Base-by-base conservation (phyloP, 2,797 vertebrate species). In the Pogonophryne albipinna region DNA sequence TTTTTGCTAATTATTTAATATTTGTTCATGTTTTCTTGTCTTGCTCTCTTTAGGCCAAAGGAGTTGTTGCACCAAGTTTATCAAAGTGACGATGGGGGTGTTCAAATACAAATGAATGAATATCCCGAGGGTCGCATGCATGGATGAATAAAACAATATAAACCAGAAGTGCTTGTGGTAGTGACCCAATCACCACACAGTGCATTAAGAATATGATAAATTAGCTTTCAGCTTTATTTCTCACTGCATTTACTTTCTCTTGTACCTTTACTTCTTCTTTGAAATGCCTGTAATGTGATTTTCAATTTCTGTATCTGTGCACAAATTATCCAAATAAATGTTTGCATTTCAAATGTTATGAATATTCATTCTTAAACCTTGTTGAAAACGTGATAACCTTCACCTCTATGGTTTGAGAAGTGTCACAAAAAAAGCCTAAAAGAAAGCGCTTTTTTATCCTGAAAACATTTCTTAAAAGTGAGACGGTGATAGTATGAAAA, bases 11-110 rank as follows among this genome's bases (percentile, higher is more conserved):
- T 38, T 8, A 38, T 38, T 8, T 38, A 38, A 38, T 38, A 38
- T 38, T 38, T 38, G 6, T 38, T 38, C 34, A 6, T 38, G 6
- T 8, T 38, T 6, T 38, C 34, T 12, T 58, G 4, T 3, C 15
- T 41, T 66, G 68, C 4, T 82, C 23, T 15, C 61, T 84, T 74
- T 10, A 93, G 92, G 56, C 3, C 64, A 23, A 86, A 88, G 44
- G 80, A 82, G 12, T 0, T 38, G 16, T 5, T 52, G 19, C 50
- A 82, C 17, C 15, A 38, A 38, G 34, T 79, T 14, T 1, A 53
- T 66, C 7, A 19, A 55, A 41, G 4, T 0, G 7, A 71, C 1
- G 19, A 68, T 3, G 51, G 58, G 3, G 34, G 34, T 2, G 34
- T 38, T 0, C 16, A 4, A 2, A 5, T 14, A 49, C 1, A 60